Evolutionary conservation across 2,797 vertebrate species (phyloP).

Genomic region (Myotis myotis): DNA sequence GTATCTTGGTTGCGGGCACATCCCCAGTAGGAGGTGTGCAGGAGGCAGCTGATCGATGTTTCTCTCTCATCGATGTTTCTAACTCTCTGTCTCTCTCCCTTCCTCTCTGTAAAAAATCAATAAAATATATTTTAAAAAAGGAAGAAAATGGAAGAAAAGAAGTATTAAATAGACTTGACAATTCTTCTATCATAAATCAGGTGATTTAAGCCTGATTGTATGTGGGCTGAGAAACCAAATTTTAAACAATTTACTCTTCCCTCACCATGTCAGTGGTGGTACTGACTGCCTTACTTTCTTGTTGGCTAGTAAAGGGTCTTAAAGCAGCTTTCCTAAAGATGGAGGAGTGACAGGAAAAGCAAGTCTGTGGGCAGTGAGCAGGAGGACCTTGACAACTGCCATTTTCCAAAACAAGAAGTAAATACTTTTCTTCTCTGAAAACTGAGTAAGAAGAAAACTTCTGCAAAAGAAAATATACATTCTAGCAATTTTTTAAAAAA

Average conservation of each 20-base stretch:
- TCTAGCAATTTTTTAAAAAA: conserved; percentile 3
- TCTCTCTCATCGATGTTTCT: too few species aligned
- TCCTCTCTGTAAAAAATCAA: too few species aligned
- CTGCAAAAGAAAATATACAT: not conserved
- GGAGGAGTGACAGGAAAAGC: not conserved
- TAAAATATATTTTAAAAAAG: too few species aligned
- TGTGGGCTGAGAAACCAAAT: not conserved
- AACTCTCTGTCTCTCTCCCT: too few species aligned
- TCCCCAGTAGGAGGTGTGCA: too few species aligned
- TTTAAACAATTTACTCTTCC: not conserved
- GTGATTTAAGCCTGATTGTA: not conserved
- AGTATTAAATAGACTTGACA: not conserved
- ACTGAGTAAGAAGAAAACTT: not conserved
- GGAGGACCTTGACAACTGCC: not conserved
- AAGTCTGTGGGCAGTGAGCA: not conserved
- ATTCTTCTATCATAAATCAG: not conserved
- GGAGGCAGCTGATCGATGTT: too few species aligned
- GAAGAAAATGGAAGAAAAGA: not conserved
- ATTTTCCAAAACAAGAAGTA: not conserved
- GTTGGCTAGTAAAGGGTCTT: not conserved
- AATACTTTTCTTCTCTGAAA: not conserved
- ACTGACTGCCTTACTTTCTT: not conserved
- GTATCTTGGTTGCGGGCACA: too few species aligned
- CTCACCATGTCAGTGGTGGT: not conserved
- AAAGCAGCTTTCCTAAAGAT: not conserved